Percentiles rank a stretch among this genome's conserved stretches.
These are phyloP conservation scores for Falcaria lacertinaria DNA, from an alignment of 2,888 invertebrate species.

Conservation along the genomic window DNA sequence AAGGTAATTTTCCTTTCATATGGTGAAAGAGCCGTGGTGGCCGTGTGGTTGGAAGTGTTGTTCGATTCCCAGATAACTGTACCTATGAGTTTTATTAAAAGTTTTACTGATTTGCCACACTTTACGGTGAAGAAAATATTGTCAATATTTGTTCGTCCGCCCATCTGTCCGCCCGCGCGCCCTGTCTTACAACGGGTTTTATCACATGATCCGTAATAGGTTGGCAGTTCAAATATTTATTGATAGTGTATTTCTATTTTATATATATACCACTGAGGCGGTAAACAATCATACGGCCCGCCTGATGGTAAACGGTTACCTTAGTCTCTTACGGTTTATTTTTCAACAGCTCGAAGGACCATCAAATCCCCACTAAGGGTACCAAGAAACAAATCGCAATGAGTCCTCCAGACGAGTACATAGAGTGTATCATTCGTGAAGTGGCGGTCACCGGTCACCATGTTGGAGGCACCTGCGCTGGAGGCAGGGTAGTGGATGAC, in stretches of 20 bases:
- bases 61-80: too few species aligned
- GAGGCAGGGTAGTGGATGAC: constrained; percentile 87
- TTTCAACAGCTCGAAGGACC: constrained; percentile 19
- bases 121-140: too few species aligned
- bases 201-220: too few species aligned
- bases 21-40: too few species aligned
- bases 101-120: too few species aligned
- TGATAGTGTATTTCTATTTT: too few species aligned
- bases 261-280: background rate
- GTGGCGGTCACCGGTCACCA: constrained; percentile 87
- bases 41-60: too few species aligned
- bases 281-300: background rate
- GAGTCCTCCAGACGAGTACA: constrained; percentile 72
- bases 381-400: constrained; percentile 14
- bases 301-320: background rate
- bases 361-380: constrained; percentile 7
- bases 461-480: constrained; percentile 88
- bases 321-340: background rate
- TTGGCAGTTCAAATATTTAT: too few species aligned
- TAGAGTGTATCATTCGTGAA: constrained; percentile 83
- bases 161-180: too few species aligned
- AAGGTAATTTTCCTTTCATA: constrained; percentile 18
- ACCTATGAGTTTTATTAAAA: too few species aligned
- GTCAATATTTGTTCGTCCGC: too few species aligned
- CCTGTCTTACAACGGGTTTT: too few species aligned